Percentiles rank a stretch among this genome's conserved stretches.
Evolutionary conservation across 2,888 invertebrate species (phyloP).

Genomic region (Andrena chrysosceles): DNA sequence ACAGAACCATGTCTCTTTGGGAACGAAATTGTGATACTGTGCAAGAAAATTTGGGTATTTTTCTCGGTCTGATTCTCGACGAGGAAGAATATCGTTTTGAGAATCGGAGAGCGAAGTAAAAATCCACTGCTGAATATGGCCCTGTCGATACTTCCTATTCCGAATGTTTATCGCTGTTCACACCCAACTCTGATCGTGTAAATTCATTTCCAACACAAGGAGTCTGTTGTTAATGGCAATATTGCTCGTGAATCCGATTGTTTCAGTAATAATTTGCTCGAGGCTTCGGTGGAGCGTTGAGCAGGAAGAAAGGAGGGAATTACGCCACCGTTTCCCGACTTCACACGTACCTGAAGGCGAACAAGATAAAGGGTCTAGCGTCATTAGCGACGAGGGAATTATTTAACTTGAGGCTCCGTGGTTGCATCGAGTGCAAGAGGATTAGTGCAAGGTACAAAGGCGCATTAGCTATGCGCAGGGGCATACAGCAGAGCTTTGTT

Average conservation of each 20-base stretch:
- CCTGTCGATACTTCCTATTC: too few species aligned
- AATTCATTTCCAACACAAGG: too few species aligned
- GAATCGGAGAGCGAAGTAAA: too few species aligned
- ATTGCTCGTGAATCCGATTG: too few species aligned
- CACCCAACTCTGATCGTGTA: too few species aligned
- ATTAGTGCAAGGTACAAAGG: conserved; percentile 14
- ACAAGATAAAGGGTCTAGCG: conserved; percentile 23
- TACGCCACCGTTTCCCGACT: background rate
- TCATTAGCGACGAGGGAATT: conserved; percentile 29
- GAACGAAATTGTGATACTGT: background rate
- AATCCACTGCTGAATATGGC: too few species aligned
- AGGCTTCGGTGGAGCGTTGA: background rate
- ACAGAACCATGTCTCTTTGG: background rate
- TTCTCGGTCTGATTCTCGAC: background rate
- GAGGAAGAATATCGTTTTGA: background rate
- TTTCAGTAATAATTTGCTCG: background rate
- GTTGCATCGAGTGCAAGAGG: conserved; percentile 30
- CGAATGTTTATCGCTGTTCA: too few species aligned
- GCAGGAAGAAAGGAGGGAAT: background rate
- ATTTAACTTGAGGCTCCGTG: conserved; percentile 16
- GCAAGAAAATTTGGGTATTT: background rate
- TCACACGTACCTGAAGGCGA: background rate
- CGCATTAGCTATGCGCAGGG: conserved; percentile 37
- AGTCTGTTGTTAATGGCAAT: too few species aligned
- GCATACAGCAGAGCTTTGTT: conserved; percentile 58